Evolutionary conservation across 2,113 vertebrate species (phyloP).

Genomic region (Seriola quinqueradiata): DNA sequence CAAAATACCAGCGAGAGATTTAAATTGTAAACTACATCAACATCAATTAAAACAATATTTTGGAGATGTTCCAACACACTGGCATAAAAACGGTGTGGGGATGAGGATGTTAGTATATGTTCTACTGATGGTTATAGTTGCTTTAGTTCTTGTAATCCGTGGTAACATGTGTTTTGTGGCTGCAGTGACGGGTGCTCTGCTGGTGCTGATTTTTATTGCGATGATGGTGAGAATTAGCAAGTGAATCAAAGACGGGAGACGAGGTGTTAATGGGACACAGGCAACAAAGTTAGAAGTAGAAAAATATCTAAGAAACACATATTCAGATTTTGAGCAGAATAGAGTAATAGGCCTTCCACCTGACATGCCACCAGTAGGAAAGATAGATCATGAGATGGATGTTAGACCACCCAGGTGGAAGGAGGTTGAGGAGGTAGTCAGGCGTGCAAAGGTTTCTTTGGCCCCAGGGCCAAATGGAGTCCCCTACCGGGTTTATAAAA

Average conservation of each 20-base stretch:
- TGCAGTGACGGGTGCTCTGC: conserved; percentile 28
- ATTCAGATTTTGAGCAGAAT: too few species aligned
- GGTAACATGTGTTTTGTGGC: conserved; percentile 30
- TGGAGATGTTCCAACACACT: accelerated
- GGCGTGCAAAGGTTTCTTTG: too few species aligned
- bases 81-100: background rate
- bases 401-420: too few species aligned
- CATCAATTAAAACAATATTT: background rate
- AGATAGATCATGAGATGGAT: too few species aligned
- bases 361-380: too few species aligned
- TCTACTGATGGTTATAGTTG: conserved; percentile 18
- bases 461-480: too few species aligned
- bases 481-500: too few species aligned
- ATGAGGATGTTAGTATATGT: background rate
- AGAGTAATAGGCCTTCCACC: too few species aligned
- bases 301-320: too few species aligned
- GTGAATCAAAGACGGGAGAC: background rate
- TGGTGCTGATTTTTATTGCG: background rate
- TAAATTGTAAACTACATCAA: conserved; percentile 53
- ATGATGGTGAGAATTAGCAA: background rate
- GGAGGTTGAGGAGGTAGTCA: too few species aligned
- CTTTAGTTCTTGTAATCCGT: conserved; percentile 28
- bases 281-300: too few species aligned
- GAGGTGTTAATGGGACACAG: background rate
- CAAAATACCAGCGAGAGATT: conserved; percentile 19